A percentile compares a stretch with the other conserved stretches of the same genome.
phyloP scores from a whole-genome alignment of 2,888 invertebrate genomes.

The Lepidocyrtoides sp. region DNA sequence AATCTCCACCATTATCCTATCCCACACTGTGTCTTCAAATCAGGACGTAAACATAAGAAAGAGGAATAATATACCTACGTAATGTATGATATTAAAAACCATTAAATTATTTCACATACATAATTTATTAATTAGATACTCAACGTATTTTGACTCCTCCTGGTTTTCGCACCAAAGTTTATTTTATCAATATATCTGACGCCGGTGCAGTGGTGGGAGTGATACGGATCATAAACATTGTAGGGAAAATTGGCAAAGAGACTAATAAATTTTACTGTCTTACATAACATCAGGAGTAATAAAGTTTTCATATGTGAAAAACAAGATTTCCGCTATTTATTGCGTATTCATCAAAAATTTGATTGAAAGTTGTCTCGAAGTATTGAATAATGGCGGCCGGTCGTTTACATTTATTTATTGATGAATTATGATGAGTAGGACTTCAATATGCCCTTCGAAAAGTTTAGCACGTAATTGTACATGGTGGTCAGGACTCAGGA shows the following conservation, averaged over 20 bases:
- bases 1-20: background rate
- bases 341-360: background rate
- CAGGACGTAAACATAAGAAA: background rate
- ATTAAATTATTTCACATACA: background rate
- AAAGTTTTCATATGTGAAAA: background rate
- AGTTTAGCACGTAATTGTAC: no score
- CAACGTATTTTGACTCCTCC: background rate
- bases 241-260: background rate
- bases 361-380: background rate
- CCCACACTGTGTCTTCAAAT: background rate
- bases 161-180: background rate
- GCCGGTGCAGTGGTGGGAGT: background rate
- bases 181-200: background rate
- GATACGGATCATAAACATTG: background rate
- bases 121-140: background rate
- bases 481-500: no score
- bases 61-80: background rate
- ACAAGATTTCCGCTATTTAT: conserved; percentile 11
- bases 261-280: conserved; percentile 23
- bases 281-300: background rate
- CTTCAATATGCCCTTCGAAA: no score
- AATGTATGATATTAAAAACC: background rate
- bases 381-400: background rate
- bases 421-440: no score
- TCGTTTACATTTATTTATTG: background rate